phyloP scores from a whole-genome alignment of 2,888 invertebrate genomes.

The Alloscopus bannaensis region DNA sequence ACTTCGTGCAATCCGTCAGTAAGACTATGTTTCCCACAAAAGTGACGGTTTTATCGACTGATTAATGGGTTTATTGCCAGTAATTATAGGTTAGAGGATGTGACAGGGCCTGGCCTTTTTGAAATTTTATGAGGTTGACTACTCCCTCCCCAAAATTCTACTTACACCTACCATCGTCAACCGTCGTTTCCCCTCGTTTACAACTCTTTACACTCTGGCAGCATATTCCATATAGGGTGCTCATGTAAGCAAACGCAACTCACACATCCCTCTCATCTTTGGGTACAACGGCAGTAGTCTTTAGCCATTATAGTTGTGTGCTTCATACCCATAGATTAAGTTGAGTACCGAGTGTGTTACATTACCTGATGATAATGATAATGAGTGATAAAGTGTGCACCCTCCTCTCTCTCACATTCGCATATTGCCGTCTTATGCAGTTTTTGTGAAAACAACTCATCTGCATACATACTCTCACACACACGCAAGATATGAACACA shows the following conservation, averaged over 20 bases:
- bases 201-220: constrained; percentile 20
- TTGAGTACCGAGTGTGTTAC: neutral
- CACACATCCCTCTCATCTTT: constrained; percentile 12
- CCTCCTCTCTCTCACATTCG: neutral
- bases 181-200: no score
- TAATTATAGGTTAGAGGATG: constrained; percentile 48
- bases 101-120: constrained; percentile 41
- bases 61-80: constrained; percentile 60
- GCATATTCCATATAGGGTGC: no score
- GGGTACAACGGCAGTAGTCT: neutral
- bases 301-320: neutral
- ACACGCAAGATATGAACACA: neutral
- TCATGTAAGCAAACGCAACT: no score
- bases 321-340: neutral
- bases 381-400: constrained; percentile 43
- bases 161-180: constrained; percentile 53
- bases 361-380: constrained; percentile 26
- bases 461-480: neutral
- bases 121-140: constrained; percentile 58
- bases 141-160: constrained; percentile 29
- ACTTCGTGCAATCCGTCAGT: no score
- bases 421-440: no score
- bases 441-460: no score
- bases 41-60: constrained; percentile 1
- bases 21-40: no score